Evolutionary conservation across 1,140 invertebrate species (phyloP).

Genomic region (Brevipalpus yothersi): DNA sequence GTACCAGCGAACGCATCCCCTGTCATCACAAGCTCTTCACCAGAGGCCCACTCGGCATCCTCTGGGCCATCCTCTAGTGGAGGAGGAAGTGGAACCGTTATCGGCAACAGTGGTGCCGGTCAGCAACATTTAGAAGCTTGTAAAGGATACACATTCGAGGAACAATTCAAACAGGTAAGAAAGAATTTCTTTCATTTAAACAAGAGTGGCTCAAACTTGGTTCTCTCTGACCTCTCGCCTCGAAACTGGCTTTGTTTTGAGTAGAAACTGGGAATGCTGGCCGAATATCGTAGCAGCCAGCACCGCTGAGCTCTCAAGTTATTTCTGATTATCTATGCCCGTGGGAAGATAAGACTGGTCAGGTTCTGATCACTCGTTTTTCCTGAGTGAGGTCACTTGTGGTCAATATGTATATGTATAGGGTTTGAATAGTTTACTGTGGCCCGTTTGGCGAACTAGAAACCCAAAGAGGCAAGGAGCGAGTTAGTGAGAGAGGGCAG

Average conservation of each 20-base stretch:
- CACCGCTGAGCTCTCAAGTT: background rate
- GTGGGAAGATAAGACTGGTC: background rate
- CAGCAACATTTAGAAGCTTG: conserved; percentile 7
- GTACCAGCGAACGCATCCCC: background rate
- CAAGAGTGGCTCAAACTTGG: no score
- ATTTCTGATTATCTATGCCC: background rate
- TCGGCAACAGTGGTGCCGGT: background rate
- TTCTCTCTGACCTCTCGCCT: background rate
- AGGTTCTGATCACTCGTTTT: background rate
- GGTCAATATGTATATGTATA: no score
- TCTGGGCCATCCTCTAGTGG: conserved; percentile 2
- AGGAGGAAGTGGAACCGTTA: background rate
- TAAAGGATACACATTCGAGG: conserved; percentile 13
- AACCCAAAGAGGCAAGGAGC: no score
- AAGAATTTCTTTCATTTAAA: no score
- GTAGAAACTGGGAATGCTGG: no score
- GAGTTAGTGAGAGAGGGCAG: no score
- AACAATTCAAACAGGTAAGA: conserved; percentile 15
- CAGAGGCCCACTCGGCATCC: conserved; percentile 2
- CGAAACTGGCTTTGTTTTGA: no score
- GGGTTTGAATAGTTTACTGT: no score
- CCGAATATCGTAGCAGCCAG: no score
- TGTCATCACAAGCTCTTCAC: conserved; percentile 5
- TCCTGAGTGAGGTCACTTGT: background rate
- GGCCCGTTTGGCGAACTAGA: no score